A percentile compares a stretch with the other conserved stretches of the same genome.
phyloP scores from a whole-genome alignment of 1,140 invertebrate genomes.

The Zaprionus ghesquierei region DNA sequence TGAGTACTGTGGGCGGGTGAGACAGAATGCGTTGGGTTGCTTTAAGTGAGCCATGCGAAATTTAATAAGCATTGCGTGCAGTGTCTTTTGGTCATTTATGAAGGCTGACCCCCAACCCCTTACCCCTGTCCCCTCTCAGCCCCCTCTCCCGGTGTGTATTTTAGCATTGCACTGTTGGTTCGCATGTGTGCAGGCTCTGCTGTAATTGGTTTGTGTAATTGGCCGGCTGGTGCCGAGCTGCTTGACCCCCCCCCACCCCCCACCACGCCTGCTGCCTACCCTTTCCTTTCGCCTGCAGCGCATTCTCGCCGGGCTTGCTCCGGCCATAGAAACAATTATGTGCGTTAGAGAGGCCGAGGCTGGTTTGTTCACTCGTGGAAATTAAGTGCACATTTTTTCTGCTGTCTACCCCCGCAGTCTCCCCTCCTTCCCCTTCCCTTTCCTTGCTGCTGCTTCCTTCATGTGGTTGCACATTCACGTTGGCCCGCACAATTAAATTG shows the following conservation, averaged over 20 bases:
- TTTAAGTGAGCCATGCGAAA: conserved; percentile 46
- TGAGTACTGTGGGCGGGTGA: conserved; percentile 84
- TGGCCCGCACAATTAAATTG: conserved; percentile 6
- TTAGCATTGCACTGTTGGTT: conserved; percentile 29
- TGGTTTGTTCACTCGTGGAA: conserved; percentile 64
- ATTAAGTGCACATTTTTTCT: conserved; percentile 69
- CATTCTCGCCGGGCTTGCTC: background rate
- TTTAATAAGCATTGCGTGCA: conserved; percentile 63
- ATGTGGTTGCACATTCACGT: background rate
- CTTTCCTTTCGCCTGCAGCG: background rate
- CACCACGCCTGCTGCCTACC: background rate
- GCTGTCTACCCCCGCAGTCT: background rate
- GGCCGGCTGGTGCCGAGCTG: conserved; percentile 57
- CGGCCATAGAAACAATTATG: conserved; percentile 70
- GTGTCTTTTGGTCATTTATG: conserved; percentile 9
- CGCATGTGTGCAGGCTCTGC: conserved; percentile 52
- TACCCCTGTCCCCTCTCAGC: background rate
- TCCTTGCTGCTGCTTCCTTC: background rate
- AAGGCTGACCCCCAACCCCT: background rate
- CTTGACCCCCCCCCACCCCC: background rate
- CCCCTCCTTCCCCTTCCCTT: background rate
- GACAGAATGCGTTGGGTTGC: background rate
- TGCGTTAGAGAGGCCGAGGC: conserved; percentile 67
- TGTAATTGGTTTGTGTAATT: conserved; percentile 80
- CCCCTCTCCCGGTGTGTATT: conserved; percentile 4